Base-by-base conservation (phyloP, 2,113 vertebrate species). In the Pseudorhombus dupliciocellatus region DNA sequence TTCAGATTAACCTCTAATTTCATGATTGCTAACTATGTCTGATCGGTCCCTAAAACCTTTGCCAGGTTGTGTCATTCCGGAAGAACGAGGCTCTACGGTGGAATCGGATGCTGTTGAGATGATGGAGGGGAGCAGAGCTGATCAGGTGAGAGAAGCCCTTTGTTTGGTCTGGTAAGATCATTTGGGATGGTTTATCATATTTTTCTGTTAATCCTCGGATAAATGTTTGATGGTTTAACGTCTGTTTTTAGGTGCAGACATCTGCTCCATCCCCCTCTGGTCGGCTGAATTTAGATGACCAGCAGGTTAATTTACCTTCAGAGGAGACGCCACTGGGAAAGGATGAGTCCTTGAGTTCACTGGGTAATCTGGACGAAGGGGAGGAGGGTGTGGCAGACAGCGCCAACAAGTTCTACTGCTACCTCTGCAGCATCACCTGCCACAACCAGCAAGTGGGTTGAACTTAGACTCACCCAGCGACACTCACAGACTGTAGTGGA, bases 371-470 rank as follows among this genome's bases (percentile, higher is more conserved):
- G 56, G 87, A 88, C 0, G 88, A 83, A 42, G 88, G 60, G 77
- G 0, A 93, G 90, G 73, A 68, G 58, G 11, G 70, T 54, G 76
- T 61, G 18, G 68, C 88, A 0, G 95, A 92, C 30, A 89, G 92
- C 0, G 51, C 90, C 50, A 93, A 93, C 77, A 96, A 96, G 86
- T 98, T 97, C 92, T 97, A 96, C 92, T 99, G 97, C 86, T 98
- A 96, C 7, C 94, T 99, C 81, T 98, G 97, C 92, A 96, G 96
- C 91, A 94, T 95, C 62, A 94, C 93, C 85, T 98, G 96, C 85
- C 91, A 91, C 85, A 96, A 93, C 89, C 96, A 98, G 91, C 96
- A 97, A 93, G 97, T 97, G 93, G 24, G 88, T 70, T 24, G 22
- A 70, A 51, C 5, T 1, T 7, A 3, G 18, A 67, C 11, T 51